Percentiles rank a stretch among this genome's conserved stretches.
phyloP scores from a whole-genome alignment of 2,888 invertebrate genomes.

The Seira sanloemensis region DNA sequence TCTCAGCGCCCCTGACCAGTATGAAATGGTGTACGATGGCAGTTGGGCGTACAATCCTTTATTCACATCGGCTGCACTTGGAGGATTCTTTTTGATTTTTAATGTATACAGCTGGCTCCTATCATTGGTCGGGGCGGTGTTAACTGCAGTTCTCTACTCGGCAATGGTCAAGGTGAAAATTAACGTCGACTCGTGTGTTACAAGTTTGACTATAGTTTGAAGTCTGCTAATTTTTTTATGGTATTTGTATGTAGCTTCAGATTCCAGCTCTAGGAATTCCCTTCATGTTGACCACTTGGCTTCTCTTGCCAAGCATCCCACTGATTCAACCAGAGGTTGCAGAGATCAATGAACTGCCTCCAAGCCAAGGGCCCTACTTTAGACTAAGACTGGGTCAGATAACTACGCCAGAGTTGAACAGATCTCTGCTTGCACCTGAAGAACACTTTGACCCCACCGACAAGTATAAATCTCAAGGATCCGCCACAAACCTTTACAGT shows the following conservation, averaged over 20 bases:
- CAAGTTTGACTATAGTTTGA: neutral
- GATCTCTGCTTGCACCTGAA: neutral
- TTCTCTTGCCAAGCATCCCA: constrained; percentile 52
- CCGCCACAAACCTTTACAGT: neutral
- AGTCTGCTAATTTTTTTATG: neutral
- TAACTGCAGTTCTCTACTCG: constrained; percentile 57
- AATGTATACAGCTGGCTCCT: constrained; percentile 62
- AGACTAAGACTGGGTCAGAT: constrained; percentile 29
- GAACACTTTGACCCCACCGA: neutral
- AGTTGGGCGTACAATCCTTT: constrained; percentile 66
- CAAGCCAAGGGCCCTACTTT: neutral
- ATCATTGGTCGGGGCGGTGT: constrained; percentile 50
- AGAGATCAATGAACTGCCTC: neutral
- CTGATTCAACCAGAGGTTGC: neutral
- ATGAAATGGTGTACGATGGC: constrained; percentile 61
- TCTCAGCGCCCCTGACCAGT: constrained; percentile 45
- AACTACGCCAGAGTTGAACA: constrained; percentile 39
- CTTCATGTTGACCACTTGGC: constrained; percentile 68
- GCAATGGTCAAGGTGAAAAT: constrained; percentile 59
- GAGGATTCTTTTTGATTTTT: constrained; percentile 64
- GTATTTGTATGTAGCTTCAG: constrained; percentile 44
- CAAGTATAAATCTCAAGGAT: constrained; percentile 16
- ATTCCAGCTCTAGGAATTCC: constrained; percentile 66
- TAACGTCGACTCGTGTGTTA: neutral
- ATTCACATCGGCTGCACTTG: constrained; percentile 60